Conservation (phyloP, 2,113 vertebrate genomes). For the Orycteropus afer region DNA sequence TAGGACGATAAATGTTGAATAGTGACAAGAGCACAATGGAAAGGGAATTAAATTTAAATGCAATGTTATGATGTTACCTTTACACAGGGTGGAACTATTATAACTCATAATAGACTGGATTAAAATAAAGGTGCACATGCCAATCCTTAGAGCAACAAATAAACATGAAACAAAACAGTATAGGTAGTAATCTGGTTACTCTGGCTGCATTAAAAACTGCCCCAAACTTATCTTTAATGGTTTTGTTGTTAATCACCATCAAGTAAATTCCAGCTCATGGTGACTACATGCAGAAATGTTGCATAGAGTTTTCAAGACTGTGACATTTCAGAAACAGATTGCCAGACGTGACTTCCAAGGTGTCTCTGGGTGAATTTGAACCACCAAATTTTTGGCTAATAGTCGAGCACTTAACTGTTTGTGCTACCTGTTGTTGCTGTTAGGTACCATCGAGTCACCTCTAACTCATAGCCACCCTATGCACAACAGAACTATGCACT, state of each 20-base stretch:
- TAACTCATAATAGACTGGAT: background rate
- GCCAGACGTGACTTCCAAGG: background rate
- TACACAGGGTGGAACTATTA: background rate
- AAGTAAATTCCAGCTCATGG: no score
- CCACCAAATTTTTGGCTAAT: background rate
- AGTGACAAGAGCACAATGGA: background rate
- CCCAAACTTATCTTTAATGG: background rate
- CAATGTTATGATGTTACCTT: background rate
- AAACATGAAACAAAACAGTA: background rate
- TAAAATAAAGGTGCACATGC: background rate
- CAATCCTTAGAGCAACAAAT: background rate
- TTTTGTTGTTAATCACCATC: background rate
- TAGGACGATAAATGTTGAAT: background rate
- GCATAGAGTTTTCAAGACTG: no score
- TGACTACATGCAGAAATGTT: no score
- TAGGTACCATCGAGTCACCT: no score
- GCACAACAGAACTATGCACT: no score
- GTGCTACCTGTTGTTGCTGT: no score
- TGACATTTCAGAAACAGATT: no score
- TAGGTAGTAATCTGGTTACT: slow-evolving; percentile 16
- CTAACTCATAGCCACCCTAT: no score
- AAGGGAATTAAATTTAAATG: background rate
- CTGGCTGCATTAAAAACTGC: background rate
- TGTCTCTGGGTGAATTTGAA: background rate
- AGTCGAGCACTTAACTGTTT: background rate